Evolutionary conservation across 2,797 vertebrate genomes (phyloP).

Genomic region (Ctenopoma kingsleyae): DNA sequence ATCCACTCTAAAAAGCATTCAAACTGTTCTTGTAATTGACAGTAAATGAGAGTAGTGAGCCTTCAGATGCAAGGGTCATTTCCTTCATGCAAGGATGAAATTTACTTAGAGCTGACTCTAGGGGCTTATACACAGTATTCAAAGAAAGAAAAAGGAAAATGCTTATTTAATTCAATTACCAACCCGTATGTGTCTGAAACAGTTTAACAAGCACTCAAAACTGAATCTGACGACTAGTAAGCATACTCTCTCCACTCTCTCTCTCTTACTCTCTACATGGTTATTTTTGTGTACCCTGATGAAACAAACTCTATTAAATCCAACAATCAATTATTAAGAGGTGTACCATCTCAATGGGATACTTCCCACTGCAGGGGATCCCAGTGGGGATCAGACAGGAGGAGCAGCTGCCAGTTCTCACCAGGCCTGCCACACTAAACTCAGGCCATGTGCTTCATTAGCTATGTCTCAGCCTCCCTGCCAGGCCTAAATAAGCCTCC

Average conservation of each 20-base stretch:
- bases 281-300: constrained; percentile 52
- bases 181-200: neutral
- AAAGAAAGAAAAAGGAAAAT: constrained; percentile 3
- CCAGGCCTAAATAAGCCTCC: constrained; percentile 40
- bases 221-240: neutral
- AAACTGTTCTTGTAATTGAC: constrained; percentile 18
- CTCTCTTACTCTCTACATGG: constrained; percentile 9
- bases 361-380: constrained; percentile 76
- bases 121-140: constrained; percentile 28
- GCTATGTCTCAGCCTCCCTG: constrained; percentile 42
- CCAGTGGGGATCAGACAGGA: constrained; percentile 80
- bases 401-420: constrained; percentile 80
- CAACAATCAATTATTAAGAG: constrained; percentile 81
- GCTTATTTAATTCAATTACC: constrained; percentile 18
- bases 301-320: constrained; percentile 69
- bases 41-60: constrained; percentile 13
- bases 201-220: neutral
- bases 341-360: constrained; percentile 78
- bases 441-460: constrained; percentile 70
- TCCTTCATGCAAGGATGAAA: constrained; percentile 47
- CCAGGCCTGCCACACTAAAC: constrained; percentile 55
- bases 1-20: neutral
- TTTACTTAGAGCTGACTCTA: constrained; percentile 34
- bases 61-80: constrained; percentile 23
- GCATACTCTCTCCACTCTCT: no score